These are phyloP conservation scores for Microcebus griseorufus DNA, from an alignment of 2,113 vertebrate species.

Conservation along the genomic window DNA sequence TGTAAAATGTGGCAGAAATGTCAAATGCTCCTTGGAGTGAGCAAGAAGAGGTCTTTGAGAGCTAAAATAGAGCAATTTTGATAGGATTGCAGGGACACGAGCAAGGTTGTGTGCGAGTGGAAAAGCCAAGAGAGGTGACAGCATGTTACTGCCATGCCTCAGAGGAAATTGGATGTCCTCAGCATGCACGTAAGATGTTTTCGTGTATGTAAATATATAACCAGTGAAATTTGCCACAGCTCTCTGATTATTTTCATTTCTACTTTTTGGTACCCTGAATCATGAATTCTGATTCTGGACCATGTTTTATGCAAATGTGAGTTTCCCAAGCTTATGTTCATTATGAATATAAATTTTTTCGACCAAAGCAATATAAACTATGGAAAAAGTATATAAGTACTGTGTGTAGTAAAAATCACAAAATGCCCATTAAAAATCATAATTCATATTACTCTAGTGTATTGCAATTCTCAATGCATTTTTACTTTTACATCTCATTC, in stretches of 20 bases:
- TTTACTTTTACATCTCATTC: slow-evolving; percentile 24
- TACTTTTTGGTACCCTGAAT: slow-evolving; percentile 40
- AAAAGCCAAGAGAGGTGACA: neutral
- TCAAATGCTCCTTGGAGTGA: neutral
- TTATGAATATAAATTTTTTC: slow-evolving; percentile 51
- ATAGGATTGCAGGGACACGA: neutral
- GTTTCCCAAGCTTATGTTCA: slow-evolving; percentile 49
- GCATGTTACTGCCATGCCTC: neutral
- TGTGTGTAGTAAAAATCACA: slow-evolving; percentile 8
- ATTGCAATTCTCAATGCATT: neutral
- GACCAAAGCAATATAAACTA: neutral
- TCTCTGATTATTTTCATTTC: slow-evolving; percentile 63
- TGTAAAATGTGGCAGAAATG: neutral
- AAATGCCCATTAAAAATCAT: neutral
- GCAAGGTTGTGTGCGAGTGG: neutral
- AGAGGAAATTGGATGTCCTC: neutral
- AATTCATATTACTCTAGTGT: neutral
- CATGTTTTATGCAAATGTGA: slow-evolving; percentile 68
- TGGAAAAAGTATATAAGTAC: neutral
- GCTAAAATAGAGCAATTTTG: neutral
- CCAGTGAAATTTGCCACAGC: neutral
- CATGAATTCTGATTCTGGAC: slow-evolving; percentile 39
- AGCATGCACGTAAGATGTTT: neutral
- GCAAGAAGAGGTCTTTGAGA: neutral
- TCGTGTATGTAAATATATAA: neutral